Evolutionary conservation across 2,797 vertebrate genomes (phyloP), one percentile per base, ranked within the genome.

Genomic region (Oryzias sinensis): DNA sequence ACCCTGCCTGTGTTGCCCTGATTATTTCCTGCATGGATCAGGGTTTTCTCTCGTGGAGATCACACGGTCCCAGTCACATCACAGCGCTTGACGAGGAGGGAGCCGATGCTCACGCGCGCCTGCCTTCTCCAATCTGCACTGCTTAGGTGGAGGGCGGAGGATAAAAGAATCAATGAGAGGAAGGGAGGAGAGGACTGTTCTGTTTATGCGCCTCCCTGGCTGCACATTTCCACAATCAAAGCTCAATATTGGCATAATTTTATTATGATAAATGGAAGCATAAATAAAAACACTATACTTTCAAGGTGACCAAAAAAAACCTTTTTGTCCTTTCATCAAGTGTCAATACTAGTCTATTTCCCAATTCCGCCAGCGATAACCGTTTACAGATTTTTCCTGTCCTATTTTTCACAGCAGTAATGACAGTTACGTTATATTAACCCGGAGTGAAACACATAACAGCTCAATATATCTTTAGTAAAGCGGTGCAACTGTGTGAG

Each of bases 21-120:
- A 91, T 91, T 92, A 90, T 88, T 92, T 92, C 84, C 85, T 86
- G 76, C 86, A 81, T 77, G 84, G 87, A 85, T 90, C 87, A 76
- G 78, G 85, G 82, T 79, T 86, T 87, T 89, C 78, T 88, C 80
- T 83, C 53, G 24, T 80, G 75, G 76, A 90, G 87, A 90, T 89
- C 88, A 90, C 86, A 88, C 74, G 55, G 77, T 80, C 76, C 74
- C 60, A 87, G 84, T 86, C 83, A 84, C 81, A 89, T 88, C 79
- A 85, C 77, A 82, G 74, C 43, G 75, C 83, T 80, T 84, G 79
- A 79, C 88, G 79, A 81, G 80, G 72, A 73, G 74, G 75, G 80
- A 65, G 78, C 63, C 43, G 15, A 62, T 54, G 58, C 72, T 78
- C 77, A 48, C 68, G 37, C 22, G 68, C 51, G 71, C 76, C 76